phyloP scores from a whole-genome alignment of 1,140 invertebrate species.

The Platyscapa corneri region DNA sequence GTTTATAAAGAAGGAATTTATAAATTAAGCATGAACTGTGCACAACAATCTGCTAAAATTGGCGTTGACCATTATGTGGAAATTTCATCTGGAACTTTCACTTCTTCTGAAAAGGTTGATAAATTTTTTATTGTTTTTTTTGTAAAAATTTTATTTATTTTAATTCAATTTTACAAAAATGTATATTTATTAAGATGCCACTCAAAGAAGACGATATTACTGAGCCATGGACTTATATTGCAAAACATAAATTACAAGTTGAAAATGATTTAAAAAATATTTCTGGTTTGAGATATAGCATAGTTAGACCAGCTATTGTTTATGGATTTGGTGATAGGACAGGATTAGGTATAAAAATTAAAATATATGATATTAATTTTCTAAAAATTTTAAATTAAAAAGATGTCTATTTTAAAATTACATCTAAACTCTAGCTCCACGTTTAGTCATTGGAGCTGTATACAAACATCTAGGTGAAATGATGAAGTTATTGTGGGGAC shows the following conservation, averaged over 20 bases:
- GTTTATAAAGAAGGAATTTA: conserved; percentile 93
- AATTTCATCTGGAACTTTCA: conserved; percentile 88
- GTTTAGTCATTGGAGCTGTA: conserved; percentile 88
- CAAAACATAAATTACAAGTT: conserved; percentile 88
- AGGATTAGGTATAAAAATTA: conserved; percentile 74
- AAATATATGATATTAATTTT: conserved; percentile 6
- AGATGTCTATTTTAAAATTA: neutral
- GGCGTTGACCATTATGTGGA: conserved; percentile 85
- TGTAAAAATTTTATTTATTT: conserved; percentile 8
- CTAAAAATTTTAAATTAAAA: neutral
- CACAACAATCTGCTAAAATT: conserved; percentile 82
- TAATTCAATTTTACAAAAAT: neutral
- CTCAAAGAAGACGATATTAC: conserved; percentile 84
- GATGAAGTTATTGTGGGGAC: conserved; percentile 93
- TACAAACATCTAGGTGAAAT: conserved; percentile 91
- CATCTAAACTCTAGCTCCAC: conserved; percentile 78
- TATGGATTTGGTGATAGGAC: conserved; percentile 89
- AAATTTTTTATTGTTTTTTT: conserved; percentile 23
- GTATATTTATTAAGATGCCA: conserved; percentile 74
- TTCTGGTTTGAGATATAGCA: conserved; percentile 83
- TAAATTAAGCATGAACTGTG: conserved; percentile 89
- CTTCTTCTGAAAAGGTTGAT: conserved; percentile 84
- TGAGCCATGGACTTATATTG: conserved; percentile 89
- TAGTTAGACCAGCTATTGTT: conserved; percentile 89
- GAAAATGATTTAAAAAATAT: conserved; percentile 85